Percentiles rank a stretch among this genome's conserved stretches.
These are phyloP conservation scores for Cataglyphis hispanica DNA, from an alignment of 1,140 invertebrate genomes.

Conservation along the genomic window DNA sequence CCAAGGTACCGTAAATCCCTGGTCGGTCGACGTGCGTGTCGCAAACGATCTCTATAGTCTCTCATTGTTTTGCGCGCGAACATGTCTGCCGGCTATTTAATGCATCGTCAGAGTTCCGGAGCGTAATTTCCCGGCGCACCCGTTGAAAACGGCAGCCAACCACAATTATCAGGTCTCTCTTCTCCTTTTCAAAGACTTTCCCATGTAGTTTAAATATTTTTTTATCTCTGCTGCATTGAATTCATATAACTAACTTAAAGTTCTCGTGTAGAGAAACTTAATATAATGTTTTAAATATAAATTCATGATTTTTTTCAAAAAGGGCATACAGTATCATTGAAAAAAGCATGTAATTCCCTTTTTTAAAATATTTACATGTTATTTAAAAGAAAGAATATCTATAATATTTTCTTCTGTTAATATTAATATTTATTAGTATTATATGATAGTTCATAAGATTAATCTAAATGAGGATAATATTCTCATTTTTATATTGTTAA, in stretches of 20 bases:
- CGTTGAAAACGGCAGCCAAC: slow-evolving; percentile 50
- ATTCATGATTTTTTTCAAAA: slow-evolving; percentile 1
- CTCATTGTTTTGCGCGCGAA: slow-evolving; percentile 67
- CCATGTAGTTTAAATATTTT: slow-evolving; percentile 26
- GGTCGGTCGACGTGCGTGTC: slow-evolving; percentile 60
- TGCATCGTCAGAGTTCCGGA: slow-evolving; percentile 57
- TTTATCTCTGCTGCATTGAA: neutral
- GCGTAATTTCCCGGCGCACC: slow-evolving; percentile 45
- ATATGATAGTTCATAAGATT: neutral
- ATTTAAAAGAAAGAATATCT: neutral
- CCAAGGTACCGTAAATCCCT: slow-evolving; percentile 43
- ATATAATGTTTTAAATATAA: neutral
- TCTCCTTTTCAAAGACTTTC: slow-evolving; percentile 23
- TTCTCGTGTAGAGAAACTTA: neutral
- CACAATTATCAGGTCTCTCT: slow-evolving; percentile 50
- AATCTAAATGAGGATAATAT: neutral
- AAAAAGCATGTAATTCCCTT: neutral
- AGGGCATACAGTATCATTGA: neutral
- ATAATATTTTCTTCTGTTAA: neutral
- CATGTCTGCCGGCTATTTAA: slow-evolving; percentile 64
- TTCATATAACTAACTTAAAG: slow-evolving; percentile 18
- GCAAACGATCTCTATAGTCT: slow-evolving; percentile 61
- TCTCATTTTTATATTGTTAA: neutral
- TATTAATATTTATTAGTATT: neutral
- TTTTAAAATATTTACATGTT: neutral